Conservation (phyloP, 53 echinoderm and acorn worm genomes). For the Crossaster papposus region DNA sequence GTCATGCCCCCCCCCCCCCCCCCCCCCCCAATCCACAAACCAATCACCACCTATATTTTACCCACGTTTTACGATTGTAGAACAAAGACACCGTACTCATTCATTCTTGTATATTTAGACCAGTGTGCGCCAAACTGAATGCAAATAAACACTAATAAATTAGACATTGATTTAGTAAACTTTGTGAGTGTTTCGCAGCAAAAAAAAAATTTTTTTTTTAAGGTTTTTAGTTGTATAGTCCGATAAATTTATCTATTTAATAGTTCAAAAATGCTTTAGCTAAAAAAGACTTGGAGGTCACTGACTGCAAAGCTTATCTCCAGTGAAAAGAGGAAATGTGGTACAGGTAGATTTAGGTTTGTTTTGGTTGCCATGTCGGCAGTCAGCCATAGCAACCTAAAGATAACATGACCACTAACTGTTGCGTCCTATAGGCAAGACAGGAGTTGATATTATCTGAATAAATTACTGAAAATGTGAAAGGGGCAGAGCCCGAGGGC, state of each 20-base stretch:
- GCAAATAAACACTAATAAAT: not conserved
- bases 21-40: no score
- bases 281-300: conserved; percentile 4
- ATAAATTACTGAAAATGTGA: not conserved
- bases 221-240: no score
- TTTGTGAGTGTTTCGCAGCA: no score
- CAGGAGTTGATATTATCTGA: not conserved
- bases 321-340: conserved; percentile 16
- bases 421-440: not conserved
- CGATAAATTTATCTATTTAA: not conserved
- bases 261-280: not conserved
- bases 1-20: no score
- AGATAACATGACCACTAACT: not conserved
- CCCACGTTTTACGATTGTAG: not conserved
- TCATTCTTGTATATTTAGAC: not conserved
- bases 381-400: not conserved
- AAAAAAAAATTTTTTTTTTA: no score
- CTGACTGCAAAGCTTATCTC: not conserved
- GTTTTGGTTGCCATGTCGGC: not conserved
- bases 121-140: not conserved
- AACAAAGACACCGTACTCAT: not conserved
- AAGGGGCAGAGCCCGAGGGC: not conserved
- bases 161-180: not conserved
- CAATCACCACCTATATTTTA: no score
- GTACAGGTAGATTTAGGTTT: not conserved